Evolutionary conservation across 2,797 vertebrate genomes (phyloP).

Genomic region (Muraenolepis orangiensis): DNA sequence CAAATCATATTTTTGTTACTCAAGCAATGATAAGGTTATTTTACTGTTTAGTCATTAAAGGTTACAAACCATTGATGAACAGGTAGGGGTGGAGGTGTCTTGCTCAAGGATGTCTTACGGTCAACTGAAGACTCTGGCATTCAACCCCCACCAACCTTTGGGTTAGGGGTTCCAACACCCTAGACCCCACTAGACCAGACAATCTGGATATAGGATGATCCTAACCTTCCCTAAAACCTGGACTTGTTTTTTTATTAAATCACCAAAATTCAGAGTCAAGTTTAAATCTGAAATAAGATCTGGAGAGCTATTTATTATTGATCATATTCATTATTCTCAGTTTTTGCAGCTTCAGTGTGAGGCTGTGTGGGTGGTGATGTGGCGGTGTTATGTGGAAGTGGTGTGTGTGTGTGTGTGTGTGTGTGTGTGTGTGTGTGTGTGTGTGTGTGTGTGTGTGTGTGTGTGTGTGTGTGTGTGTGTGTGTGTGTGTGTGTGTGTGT

Average conservation of each 20-base stretch:
- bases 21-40: no score
- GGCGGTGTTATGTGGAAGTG: background rate
- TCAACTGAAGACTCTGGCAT: no score
- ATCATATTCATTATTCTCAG: background rate
- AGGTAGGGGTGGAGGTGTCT: background rate
- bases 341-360: background rate
- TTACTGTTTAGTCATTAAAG: no score
- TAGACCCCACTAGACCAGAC: no score
- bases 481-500: slow-evolving; percentile 9
- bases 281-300: background rate
- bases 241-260: background rate
- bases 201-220: background rate
- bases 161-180: no score
- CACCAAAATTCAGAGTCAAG: background rate
- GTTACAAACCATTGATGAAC: background rate
- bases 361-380: background rate
- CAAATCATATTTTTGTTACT: background rate
- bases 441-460: slow-evolving; percentile 13
- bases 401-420: slow-evolving; percentile 10
- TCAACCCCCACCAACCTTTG: no score
- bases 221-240: background rate
- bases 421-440: slow-evolving; percentile 8
- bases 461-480: slow-evolving; percentile 17
- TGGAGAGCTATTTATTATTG: background rate
- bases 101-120: no score